Percentiles rank a stretch among this genome's conserved stretches.
Conservation (phyloP, 2,113 vertebrate species). For the Oceanodroma tethys region DNA sequence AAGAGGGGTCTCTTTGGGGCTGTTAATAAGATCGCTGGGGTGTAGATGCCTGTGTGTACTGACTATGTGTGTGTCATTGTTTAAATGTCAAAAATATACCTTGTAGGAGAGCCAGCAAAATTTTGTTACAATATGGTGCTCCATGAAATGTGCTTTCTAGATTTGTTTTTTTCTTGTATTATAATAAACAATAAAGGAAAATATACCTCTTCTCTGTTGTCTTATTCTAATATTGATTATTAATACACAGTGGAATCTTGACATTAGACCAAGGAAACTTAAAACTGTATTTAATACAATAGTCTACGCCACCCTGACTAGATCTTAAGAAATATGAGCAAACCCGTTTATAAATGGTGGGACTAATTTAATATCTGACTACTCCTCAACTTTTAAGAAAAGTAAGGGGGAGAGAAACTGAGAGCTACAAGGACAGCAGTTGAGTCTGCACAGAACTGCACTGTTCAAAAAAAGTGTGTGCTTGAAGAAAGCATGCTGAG, state of each 20-base stretch:
- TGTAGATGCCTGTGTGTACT: constrained; percentile 56
- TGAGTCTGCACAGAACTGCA: neutral
- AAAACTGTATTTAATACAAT: neutral
- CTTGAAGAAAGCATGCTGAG: neutral
- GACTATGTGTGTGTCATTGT: constrained; percentile 63
- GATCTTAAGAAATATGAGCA: neutral
- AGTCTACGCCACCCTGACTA: neutral
- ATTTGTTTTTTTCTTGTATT: constrained; percentile 70
- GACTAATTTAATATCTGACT: neutral
- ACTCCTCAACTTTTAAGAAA: neutral
- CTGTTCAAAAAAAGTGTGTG: neutral
- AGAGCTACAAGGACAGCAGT: neutral
- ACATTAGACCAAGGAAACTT: neutral
- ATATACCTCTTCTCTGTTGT: constrained; percentile 17
- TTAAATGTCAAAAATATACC: constrained; percentile 66
- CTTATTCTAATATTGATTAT: constrained; percentile 21
- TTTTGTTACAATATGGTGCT: constrained; percentile 75
- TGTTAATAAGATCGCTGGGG: neutral
- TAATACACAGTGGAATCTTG: neutral
- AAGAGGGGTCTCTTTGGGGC: constrained; percentile 36
- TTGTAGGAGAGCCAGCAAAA: constrained; percentile 72
- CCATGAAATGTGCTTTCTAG: constrained; percentile 75
- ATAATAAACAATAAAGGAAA: constrained; percentile 75
- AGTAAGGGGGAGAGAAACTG: neutral
- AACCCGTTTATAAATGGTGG: neutral